Percentiles rank a stretch among this genome's conserved stretches.
Evolutionary conservation across 2,797 vertebrate species (phyloP).

Genomic region (Gadopsis marmoratus): DNA sequence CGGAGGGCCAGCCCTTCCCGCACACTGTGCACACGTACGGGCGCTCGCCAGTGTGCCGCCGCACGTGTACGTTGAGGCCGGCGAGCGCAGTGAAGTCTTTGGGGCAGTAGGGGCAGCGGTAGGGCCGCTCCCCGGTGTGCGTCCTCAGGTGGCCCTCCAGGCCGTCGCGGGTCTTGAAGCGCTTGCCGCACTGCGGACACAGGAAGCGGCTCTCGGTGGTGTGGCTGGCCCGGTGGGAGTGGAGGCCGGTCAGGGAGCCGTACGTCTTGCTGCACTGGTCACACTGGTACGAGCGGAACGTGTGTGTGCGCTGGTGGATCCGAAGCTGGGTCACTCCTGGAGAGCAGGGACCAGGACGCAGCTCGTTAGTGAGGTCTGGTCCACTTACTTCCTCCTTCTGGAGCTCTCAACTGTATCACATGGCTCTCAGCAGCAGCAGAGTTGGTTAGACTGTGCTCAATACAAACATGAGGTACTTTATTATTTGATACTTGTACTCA

Average conservation of each 20-base stretch:
- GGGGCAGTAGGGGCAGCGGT: constrained; percentile 81
- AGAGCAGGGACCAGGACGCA: not conserved
- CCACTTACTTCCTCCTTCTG: not conserved
- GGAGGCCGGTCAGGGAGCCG: constrained; percentile 68
- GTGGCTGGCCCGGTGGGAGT: constrained; percentile 76
- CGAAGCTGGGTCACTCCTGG: constrained; percentile 79
- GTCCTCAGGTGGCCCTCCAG: constrained; percentile 82
- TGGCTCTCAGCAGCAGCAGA: not conserved
- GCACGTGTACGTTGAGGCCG: constrained; percentile 84
- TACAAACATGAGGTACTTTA: too few relatives aligned
- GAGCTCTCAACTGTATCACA: not conserved
- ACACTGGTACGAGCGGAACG: constrained; percentile 70
- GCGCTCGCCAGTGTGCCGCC: constrained; percentile 83
- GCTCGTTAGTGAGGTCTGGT: too few relatives aligned
- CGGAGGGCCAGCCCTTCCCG: constrained; percentile 80
- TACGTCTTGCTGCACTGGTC: constrained; percentile 82
- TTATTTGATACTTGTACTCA: too few relatives aligned
- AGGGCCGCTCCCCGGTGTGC: constrained; percentile 78
- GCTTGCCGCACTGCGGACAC: constrained; percentile 82
- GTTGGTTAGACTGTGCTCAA: too few relatives aligned
- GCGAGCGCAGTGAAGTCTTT: constrained; percentile 81
- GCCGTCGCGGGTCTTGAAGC: constrained; percentile 81
- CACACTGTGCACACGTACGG: constrained; percentile 83
- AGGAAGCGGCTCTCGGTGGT: constrained; percentile 75
- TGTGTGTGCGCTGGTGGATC: constrained; percentile 82